Percentiles rank a stretch among this genome's conserved stretches.
Conservation (phyloP, 2,888 invertebrate species). For the Folsomia manolachei region DNA sequence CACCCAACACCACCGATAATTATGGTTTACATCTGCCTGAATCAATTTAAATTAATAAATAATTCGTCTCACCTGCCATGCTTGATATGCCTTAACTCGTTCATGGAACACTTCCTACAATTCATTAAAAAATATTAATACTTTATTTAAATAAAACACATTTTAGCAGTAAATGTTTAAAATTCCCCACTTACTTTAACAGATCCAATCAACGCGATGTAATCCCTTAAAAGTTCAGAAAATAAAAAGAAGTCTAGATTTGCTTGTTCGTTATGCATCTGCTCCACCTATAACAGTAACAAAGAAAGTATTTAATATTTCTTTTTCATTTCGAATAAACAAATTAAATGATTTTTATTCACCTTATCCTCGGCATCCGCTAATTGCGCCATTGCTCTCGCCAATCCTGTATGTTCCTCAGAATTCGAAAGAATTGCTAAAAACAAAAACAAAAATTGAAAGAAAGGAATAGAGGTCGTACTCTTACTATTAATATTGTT, state of each 20-base stretch:
- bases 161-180: not conserved
- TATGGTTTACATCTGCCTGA: slow-evolving; percentile 70
- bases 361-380: slow-evolving; percentile 82
- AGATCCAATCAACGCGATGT: slow-evolving; percentile 83
- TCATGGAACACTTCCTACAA: slow-evolving; percentile 67
- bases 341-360: not conserved
- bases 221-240: slow-evolving; percentile 93
- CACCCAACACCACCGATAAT: not conserved
- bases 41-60: too few species aligned
- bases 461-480: not conserved
- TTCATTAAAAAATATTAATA: slow-evolving; percentile 7
- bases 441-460: not conserved
- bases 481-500: too few species aligned
- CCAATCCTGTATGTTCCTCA: slow-evolving; percentile 88
- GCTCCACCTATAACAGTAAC: slow-evolving; percentile 66
- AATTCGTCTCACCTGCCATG: too few species aligned
- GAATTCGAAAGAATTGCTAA: slow-evolving; percentile 81
- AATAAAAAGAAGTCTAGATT: slow-evolving; percentile 91
- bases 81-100: slow-evolving; percentile 82
- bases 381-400: slow-evolving; percentile 82
- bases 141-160: not conserved
- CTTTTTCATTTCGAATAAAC: not conserved
- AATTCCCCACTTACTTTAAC: slow-evolving; percentile 66
- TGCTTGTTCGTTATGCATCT: slow-evolving; percentile 84
- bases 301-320: not conserved